Conservation (phyloP, 2,113 vertebrate genomes). For the Chrysemys picta region DNA sequence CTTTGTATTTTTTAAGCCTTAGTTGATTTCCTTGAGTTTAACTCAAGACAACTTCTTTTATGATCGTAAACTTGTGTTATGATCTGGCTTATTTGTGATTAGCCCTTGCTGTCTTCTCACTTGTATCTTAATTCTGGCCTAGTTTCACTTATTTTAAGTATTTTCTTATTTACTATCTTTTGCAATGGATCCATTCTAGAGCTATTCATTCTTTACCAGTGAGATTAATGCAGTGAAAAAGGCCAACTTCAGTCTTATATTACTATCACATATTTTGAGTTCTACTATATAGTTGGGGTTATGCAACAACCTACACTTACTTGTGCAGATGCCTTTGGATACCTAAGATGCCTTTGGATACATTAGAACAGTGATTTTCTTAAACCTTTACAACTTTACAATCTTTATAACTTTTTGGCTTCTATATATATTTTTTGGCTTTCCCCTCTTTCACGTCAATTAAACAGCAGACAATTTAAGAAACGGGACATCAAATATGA, state of each 20-base stretch:
- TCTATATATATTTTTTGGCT: neutral
- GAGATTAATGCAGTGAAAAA: neutral
- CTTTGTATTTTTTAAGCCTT: neutral
- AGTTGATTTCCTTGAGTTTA: neutral
- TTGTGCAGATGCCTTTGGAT: neutral
- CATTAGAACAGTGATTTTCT: neutral
- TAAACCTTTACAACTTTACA: neutral
- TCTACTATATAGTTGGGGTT: neutral
- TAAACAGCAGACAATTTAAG: neutral
- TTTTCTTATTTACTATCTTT: constrained; percentile 10
- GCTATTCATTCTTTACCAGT: neutral
- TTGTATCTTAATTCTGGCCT: constrained; percentile 30
- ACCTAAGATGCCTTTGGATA: neutral
- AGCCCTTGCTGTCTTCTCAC: neutral
- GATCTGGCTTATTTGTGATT: neutral
- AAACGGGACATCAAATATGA: neutral
- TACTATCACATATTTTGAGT: neutral
- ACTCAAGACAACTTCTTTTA: neutral
- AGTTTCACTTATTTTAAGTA: neutral
- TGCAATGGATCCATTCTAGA: neutral
- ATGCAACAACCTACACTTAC: neutral
- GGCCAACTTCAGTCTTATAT: neutral
- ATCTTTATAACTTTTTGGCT: neutral
- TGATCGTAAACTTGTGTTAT: neutral
- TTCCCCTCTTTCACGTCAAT: neutral